A percentile compares a stretch with the other conserved stretches of the same genome.
Conservation (phyloP, 2,113 vertebrate genomes). For the Heteronetta atricapilla region DNA sequence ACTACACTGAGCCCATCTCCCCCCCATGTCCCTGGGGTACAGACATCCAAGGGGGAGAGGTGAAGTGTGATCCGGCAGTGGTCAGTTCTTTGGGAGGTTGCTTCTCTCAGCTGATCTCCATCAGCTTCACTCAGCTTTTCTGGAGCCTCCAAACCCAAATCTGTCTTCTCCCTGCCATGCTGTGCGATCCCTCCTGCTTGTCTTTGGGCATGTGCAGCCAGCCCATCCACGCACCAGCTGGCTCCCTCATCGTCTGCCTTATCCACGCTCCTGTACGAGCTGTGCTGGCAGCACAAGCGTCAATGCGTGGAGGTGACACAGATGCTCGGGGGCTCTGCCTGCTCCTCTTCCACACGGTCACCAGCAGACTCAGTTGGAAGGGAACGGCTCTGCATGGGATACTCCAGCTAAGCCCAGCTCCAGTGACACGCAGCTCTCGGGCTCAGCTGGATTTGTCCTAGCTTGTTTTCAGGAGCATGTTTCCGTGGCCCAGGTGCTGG, state of each 20-base stretch:
- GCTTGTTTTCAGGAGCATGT: not conserved
- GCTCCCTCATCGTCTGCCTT: not conserved
- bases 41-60: not conserved
- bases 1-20: not conserved
- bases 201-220: not conserved
- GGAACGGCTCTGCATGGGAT: not conserved
- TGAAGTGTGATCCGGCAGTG: not conserved
- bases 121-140: not conserved
- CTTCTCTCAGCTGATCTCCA: not conserved
- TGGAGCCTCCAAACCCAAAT: not conserved
- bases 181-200: not conserved
- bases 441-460: not conserved
- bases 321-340: not conserved
- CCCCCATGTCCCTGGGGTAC: not conserved
- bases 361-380: not conserved
- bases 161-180: not conserved
- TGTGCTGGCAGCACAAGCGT: not conserved
- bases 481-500: not conserved
- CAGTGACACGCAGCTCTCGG: fast-evolving
- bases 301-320: fast-evolving
- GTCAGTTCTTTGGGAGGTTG: not conserved
- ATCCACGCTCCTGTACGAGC: fast-evolving
- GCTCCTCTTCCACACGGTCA: not conserved
- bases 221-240: fast-evolving
- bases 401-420: not conserved